A percentile compares a stretch with the other conserved stretches of the same genome.
These are phyloP conservation scores for Drosophila lutescens DNA, from an alignment of 2,888 invertebrate species.

Conservation along the genomic window DNA sequence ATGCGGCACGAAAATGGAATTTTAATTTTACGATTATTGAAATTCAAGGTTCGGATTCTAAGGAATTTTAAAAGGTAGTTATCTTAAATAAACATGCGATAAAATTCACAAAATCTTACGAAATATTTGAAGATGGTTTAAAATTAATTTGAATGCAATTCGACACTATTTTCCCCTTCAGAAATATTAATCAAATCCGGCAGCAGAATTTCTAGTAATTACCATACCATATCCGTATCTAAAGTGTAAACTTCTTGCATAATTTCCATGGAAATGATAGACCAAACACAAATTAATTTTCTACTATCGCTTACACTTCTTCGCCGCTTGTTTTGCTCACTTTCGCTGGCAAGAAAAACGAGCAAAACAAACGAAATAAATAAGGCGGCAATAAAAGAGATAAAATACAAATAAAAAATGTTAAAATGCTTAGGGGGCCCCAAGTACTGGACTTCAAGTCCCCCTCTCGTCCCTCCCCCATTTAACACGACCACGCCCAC, in stretches of 20 bases:
- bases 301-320: constrained; percentile 17
- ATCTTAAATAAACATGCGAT: too few species aligned
- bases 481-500: constrained; percentile 59
- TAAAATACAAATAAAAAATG: constrained; percentile 30
- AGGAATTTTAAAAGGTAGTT: background rate
- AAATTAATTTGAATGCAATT: background rate
- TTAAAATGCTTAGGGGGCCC: constrained; percentile 22
- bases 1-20: constrained; percentile 2
- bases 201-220: constrained; percentile 18
- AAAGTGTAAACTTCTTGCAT: constrained; percentile 20
- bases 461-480: background rate
- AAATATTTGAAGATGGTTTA: too few species aligned
- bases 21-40: constrained; percentile 19
- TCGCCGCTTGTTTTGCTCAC: constrained; percentile 14
- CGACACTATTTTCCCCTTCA: background rate
- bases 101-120: too few species aligned
- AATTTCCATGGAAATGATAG: constrained; percentile 34
- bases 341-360: constrained; percentile 22
- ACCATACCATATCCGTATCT: constrained; percentile 4
- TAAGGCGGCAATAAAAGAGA: constrained; percentile 33
- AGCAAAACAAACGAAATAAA: constrained; percentile 37
- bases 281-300: constrained; percentile 18
- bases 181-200: background rate
- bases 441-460: constrained; percentile 6
- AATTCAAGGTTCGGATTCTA: background rate